These are phyloP conservation scores for Cacatua alba DNA, from an alignment of 2,113 vertebrate genomes.

Conservation along the genomic window DNA sequence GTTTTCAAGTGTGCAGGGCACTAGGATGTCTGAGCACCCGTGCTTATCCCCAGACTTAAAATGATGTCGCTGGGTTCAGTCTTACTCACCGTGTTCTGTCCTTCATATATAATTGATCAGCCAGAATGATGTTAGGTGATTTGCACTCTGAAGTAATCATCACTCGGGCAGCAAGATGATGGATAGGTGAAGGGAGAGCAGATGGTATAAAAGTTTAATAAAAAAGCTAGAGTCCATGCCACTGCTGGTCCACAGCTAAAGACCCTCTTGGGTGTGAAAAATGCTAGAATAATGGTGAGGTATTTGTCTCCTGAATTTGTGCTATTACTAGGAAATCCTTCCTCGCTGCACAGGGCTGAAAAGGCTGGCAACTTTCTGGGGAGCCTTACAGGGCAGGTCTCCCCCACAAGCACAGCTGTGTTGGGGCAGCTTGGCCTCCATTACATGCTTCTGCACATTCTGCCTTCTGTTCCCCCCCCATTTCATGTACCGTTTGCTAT, in stretches of 20 bases:
- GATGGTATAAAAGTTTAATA: conserved; percentile 68
- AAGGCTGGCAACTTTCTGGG: neutral
- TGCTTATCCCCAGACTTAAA: neutral
- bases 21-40: neutral
- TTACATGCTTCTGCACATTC: rapidly evolving
- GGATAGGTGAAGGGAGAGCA: conserved; percentile 50
- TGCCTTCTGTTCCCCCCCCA: neutral
- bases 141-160: conserved; percentile 66
- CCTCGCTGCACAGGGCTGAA: neutral
- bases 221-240: neutral
- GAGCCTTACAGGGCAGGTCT: neutral
- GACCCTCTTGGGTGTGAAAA: conserved; percentile 61
- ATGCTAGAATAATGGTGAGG: conserved; percentile 42
- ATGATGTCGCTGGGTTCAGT: neutral
- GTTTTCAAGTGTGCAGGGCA: neutral
- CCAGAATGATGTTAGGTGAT: conserved; percentile 57
- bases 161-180: conserved; percentile 55
- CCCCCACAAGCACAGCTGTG: rapidly evolving
- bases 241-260: conserved; percentile 24
- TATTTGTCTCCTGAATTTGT: conserved; percentile 59
- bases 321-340: conserved; percentile 28
- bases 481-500: rapidly evolving
- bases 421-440: rapidly evolving
- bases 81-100: conserved; percentile 15
- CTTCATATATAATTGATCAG: conserved; percentile 67